A percentile compares a stretch with the other conserved stretches of the same genome.
Evolutionary conservation across 1,140 invertebrate species (phyloP).

Genomic region (Aplysia californica): DNA sequence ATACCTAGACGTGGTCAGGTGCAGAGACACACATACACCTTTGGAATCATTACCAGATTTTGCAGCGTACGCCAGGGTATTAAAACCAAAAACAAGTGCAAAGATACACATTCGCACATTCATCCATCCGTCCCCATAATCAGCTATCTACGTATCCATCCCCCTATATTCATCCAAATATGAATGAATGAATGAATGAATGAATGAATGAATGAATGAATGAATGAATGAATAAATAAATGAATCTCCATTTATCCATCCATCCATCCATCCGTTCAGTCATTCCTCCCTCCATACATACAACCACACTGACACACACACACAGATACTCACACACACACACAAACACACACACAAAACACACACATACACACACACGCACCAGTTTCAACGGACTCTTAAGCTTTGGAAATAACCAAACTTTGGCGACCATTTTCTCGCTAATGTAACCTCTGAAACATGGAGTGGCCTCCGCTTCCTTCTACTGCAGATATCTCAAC

Average conservation of each 20-base stretch:
- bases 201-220: constrained; percentile 16
- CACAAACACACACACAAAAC: too few relatives aligned
- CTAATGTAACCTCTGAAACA: too few relatives aligned
- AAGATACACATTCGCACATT: constrained; percentile 31
- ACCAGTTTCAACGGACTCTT: too few relatives aligned
- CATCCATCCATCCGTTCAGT: constrained; percentile 28
- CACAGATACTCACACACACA: too few relatives aligned
- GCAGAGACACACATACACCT: neutral
- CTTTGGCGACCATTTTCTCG: too few relatives aligned
- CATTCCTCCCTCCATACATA: constrained; percentile 31
- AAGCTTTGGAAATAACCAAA: too few relatives aligned
- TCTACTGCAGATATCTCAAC: too few relatives aligned
- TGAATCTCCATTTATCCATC: constrained; percentile 28
- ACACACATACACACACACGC: too few relatives aligned
- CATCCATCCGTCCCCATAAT: constrained; percentile 23
- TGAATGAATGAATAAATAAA: constrained; percentile 22
- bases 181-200: neutral
- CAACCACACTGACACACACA: constrained; percentile 22
- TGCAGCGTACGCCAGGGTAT: too few relatives aligned
- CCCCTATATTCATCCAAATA: neutral
- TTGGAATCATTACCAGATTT: neutral
- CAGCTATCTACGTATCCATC: neutral
- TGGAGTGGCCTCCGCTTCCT: too few relatives aligned
- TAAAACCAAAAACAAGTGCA: constrained; percentile 1
- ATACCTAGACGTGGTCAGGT: neutral